phyloP scores from a whole-genome alignment of 2,113 vertebrate species.

The Leucosticte australis region DNA sequence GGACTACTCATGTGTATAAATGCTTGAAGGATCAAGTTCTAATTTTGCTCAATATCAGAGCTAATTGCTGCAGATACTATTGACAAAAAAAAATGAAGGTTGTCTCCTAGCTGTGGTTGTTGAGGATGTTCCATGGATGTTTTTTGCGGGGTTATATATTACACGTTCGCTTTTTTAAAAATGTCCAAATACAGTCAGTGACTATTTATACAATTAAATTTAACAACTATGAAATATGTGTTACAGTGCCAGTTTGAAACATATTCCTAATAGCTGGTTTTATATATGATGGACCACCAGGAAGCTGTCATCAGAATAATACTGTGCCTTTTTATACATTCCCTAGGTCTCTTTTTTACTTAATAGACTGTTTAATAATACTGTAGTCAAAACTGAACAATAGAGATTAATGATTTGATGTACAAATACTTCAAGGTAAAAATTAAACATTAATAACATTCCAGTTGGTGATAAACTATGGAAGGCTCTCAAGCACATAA shows the following conservation, averaged over 20 bases:
- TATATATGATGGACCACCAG: constrained; percentile 29
- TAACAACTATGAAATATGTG: constrained; percentile 35
- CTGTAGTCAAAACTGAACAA: constrained; percentile 46
- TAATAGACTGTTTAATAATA: constrained; percentile 34
- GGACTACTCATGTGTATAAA: neutral
- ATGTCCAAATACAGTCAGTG: neutral
- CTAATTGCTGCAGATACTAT: constrained; percentile 29
- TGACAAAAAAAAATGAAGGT: constrained; percentile 11
- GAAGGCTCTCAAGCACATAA: neutral
- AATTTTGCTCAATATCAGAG: constrained; percentile 39
- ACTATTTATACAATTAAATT: constrained; percentile 47
- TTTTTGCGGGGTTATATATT: neutral
- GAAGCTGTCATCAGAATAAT: constrained; percentile 40
- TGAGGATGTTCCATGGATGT: neutral
- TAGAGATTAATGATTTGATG: constrained; percentile 33
- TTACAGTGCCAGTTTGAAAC: constrained; percentile 12
- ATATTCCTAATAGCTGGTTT: constrained; percentile 40
- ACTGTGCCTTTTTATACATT: neutral
- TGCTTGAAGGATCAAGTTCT: constrained; percentile 31
- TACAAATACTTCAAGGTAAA: constrained; percentile 29
- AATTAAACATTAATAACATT: constrained; percentile 8
- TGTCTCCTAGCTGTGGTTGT: neutral
- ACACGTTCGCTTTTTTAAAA: neutral
- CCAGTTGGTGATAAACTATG: neutral
- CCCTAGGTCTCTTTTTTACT: constrained; percentile 16